These are phyloP conservation scores for Pseudobourletiella spinata DNA, from an alignment of 1,140 invertebrate genomes.

Conservation along the genomic window DNA sequence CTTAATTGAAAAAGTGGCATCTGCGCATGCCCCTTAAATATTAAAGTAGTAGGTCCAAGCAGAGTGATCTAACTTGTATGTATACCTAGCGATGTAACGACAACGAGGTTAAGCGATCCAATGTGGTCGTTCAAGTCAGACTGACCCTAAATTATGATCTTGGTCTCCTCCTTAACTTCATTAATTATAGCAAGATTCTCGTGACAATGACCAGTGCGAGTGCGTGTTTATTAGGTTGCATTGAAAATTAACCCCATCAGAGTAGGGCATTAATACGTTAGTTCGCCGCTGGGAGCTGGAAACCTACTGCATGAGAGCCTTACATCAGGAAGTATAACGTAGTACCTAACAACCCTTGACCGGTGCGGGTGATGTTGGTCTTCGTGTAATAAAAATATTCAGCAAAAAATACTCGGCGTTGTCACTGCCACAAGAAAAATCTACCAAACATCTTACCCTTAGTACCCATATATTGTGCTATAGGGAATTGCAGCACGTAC, in stretches of 20 bases:
- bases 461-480: too few species aligned
- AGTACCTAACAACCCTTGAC: background rate
- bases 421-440: too few species aligned
- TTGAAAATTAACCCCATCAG: background rate
- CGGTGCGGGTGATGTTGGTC: background rate
- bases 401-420: too few species aligned
- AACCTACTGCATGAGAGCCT: background rate
- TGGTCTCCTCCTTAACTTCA: background rate
- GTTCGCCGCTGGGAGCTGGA: background rate
- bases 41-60: background rate
- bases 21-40: background rate
- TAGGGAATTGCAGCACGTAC: too few species aligned
- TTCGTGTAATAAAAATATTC: background rate
- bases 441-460: too few species aligned
- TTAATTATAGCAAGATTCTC: background rate
- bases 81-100: background rate
- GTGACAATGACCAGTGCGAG: background rate
- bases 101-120: background rate
- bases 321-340: background rate
- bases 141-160: background rate
- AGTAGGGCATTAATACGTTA: background rate
- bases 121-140: background rate
- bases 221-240: background rate
- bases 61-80: background rate
- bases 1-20: background rate